Conservation (phyloP, 2,888 invertebrate genomes). For the Gandaritis pyraliata region DNA sequence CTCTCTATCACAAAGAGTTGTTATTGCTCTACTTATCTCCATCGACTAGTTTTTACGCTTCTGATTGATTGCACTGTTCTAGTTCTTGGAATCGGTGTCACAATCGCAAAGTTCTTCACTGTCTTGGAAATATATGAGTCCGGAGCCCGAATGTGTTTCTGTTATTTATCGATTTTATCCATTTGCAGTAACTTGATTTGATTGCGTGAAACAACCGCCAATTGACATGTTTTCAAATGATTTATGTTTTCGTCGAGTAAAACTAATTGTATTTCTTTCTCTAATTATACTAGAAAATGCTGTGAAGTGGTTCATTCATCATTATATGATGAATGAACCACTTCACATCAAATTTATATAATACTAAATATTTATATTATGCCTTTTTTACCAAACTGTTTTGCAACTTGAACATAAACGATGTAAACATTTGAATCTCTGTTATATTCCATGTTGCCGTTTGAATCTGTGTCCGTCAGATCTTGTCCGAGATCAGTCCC, state of each 20-base stretch:
- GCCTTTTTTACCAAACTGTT: background rate
- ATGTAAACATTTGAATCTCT: conserved; percentile 23
- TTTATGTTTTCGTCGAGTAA: background rate
- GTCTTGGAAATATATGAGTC: conserved; percentile 11
- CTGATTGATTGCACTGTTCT: conserved; percentile 31
- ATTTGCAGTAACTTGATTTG: background rate
- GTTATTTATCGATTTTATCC: conserved; percentile 7
- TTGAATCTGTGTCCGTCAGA: conserved; percentile 35
- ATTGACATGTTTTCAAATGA: background rate
- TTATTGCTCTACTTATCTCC: conserved; percentile 31
- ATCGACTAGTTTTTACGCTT: conserved; percentile 31
- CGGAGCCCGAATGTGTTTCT: conserved; percentile 7
- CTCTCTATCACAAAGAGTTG: conserved; percentile 21
- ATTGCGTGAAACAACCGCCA: background rate
- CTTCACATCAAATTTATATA: background rate
- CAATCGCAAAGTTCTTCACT: conserved; percentile 21
- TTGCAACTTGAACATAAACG: background rate
- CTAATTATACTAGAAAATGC: too few relatives aligned
- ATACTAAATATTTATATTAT: too few relatives aligned
- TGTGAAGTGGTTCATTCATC: too few relatives aligned
- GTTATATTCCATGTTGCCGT: conserved; percentile 24
- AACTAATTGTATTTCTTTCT: too few relatives aligned
- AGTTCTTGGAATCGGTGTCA: conserved; percentile 28
- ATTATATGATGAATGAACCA: too few relatives aligned
- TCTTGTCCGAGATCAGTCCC: conserved; percentile 41